Evolutionary conservation across 2,797 vertebrate genomes (phyloP).

Genomic region (Microhierax caerulescens): DNA sequence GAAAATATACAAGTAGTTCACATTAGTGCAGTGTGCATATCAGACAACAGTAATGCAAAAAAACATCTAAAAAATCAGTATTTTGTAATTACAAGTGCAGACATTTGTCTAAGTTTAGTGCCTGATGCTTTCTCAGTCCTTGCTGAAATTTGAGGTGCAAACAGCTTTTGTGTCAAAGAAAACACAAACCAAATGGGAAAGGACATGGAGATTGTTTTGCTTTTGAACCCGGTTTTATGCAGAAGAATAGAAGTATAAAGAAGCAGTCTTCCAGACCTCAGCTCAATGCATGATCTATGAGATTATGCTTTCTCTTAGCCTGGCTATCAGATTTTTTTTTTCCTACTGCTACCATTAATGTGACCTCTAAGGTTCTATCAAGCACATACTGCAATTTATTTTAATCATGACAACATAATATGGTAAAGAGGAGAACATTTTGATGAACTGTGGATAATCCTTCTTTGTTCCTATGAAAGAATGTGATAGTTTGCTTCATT

Average conservation of each 20-base stretch:
- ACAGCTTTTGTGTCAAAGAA: background rate
- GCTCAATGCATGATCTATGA: background rate
- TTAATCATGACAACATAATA: background rate
- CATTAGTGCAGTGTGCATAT: accelerated
- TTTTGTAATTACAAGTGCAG: background rate
- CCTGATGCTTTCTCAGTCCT: background rate
- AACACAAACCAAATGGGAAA: background rate
- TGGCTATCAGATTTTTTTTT: background rate
- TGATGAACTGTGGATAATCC: constrained; percentile 3
- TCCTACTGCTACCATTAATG: background rate
- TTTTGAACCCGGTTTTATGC: background rate
- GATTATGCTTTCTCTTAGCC: background rate
- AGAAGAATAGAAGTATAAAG: background rate
- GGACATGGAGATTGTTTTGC: background rate
- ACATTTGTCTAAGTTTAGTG: background rate
- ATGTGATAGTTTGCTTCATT: constrained; percentile 14
- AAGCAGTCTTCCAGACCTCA: background rate
- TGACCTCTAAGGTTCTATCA: background rate
- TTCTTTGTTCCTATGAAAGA: constrained; percentile 25
- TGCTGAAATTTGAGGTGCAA: background rate
- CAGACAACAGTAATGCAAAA: background rate
- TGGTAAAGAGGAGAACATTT: constrained; percentile 3
- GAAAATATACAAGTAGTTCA: background rate
- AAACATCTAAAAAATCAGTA: background rate
- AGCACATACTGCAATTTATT: constrained; percentile 9